A percentile compares a stretch with the other conserved stretches of the same genome.
Evolutionary conservation across 1,140 invertebrate species (phyloP).

Genomic region (Megalonaias nervosa): DNA sequence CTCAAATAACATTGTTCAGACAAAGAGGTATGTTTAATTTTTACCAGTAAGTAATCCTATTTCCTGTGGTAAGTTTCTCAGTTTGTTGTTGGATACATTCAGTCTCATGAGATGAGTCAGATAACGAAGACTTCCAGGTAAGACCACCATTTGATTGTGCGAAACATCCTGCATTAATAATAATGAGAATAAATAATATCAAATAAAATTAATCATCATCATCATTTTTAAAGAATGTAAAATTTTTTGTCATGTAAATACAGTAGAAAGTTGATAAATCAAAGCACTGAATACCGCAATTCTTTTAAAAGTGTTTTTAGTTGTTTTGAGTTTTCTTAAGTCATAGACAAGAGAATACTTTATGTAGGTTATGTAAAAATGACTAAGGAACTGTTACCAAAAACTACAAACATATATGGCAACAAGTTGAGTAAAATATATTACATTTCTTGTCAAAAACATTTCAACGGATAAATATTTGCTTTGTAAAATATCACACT

Average conservation of each 20-base stretch:
- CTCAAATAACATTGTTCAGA: background rate
- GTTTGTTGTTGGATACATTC: slow-evolving; percentile 76
- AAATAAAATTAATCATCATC: slow-evolving; percentile 1
- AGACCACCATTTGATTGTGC: slow-evolving; percentile 74
- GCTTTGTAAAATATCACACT: no score
- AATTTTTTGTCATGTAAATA: background rate
- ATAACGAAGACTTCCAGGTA: slow-evolving; percentile 77
- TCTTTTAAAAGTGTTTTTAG: no score
- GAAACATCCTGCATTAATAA: slow-evolving; percentile 75
- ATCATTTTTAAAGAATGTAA: background rate
- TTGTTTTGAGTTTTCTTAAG: no score
- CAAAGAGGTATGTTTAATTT: slow-evolving; percentile 17
- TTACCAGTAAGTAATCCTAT: slow-evolving; percentile 75
- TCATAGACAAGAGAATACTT: no score
- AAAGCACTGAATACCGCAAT: background rate
- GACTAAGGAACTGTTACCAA: no score
- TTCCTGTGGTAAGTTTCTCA: slow-evolving; percentile 75
- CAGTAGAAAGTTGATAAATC: background rate
- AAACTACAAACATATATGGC: no score
- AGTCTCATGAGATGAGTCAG: slow-evolving; percentile 75
- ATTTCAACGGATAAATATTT: no score
- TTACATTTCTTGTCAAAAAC: no score
- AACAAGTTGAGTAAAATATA: no score
- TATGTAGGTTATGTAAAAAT: no score
- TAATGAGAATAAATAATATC: slow-evolving; percentile 1